Evolutionary conservation across 2,113 vertebrate species (phyloP).

Genomic region (Heptranchias perlo): DNA sequence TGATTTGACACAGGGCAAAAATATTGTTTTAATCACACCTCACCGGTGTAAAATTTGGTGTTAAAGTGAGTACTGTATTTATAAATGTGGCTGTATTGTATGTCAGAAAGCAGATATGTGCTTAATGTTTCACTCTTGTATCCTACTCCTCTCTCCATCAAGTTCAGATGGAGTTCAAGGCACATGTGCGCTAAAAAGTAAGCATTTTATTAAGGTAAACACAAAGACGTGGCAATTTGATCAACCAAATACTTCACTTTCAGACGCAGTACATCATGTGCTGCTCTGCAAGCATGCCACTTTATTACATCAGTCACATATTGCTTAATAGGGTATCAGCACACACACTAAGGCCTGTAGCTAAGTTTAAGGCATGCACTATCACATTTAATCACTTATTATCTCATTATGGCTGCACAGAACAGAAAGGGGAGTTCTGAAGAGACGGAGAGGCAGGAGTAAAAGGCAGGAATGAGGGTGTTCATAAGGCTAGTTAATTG

Average conservation of each 20-base stretch:
- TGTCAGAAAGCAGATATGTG: neutral
- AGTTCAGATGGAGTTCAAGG: neutral
- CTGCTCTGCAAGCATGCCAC: neutral
- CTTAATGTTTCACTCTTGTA: neutral
- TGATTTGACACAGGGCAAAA: neutral
- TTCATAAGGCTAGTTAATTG: neutral
- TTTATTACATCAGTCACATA: neutral
- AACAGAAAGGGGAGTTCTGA: neutral
- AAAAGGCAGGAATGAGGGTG: neutral
- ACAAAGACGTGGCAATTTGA: conserved; percentile 6
- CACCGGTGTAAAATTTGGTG: neutral
- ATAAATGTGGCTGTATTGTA: neutral
- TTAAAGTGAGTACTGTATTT: neutral
- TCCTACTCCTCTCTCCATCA: too few relatives aligned
- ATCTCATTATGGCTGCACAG: neutral
- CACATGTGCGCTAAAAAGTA: neutral
- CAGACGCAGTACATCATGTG: neutral
- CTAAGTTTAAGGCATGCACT: neutral
- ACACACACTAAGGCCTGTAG: neutral
- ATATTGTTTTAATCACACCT: neutral
- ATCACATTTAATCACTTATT: neutral
- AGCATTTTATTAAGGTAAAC: neutral
- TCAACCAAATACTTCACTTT: neutral
- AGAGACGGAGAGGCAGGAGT: neutral
- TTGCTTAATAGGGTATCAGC: neutral